Evolutionary conservation across 2,888 invertebrate species (phyloP).

Genomic region (Pyrocoelia pectoralis): DNA sequence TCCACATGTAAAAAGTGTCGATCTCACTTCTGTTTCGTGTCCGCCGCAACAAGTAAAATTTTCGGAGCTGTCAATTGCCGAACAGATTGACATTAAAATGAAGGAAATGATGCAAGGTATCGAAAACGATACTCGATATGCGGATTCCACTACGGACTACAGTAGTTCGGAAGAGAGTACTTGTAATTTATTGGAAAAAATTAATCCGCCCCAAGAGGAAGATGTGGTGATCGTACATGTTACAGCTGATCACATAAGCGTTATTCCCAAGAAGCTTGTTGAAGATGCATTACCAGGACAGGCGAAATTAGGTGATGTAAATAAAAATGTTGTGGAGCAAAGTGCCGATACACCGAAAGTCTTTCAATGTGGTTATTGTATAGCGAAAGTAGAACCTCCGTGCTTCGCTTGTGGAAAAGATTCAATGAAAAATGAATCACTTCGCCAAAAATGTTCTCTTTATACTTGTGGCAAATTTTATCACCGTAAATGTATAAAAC

Average conservation of each 20-base stretch:
- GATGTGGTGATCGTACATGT: constrained; percentile 39
- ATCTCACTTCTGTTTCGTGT: background rate
- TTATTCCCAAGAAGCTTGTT: constrained; percentile 4
- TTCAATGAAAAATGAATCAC: constrained; percentile 56
- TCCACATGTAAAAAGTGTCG: no score
- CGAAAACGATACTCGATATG: constrained; percentile 55
- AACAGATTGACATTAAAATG: constrained; percentile 62
- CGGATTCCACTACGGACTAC: constrained; percentile 55
- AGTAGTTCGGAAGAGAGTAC: constrained; percentile 51
- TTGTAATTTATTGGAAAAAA: constrained; percentile 3
- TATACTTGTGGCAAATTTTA: constrained; percentile 77
- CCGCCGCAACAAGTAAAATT: constrained; percentile 27
- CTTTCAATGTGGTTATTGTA: constrained; percentile 70
- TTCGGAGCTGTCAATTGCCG: constrained; percentile 48
- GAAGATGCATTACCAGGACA: constrained; percentile 11
- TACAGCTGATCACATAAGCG: constrained; percentile 41
- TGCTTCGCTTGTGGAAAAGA: constrained; percentile 70
- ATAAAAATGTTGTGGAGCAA: background rate
- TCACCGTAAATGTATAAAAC: constrained; percentile 77
- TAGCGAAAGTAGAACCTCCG: constrained; percentile 64
- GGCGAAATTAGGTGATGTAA: constrained; percentile 3
- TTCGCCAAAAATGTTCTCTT: constrained; percentile 70
- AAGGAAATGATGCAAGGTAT: constrained; percentile 65
- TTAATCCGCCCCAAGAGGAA: background rate
- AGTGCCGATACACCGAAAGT: constrained; percentile 51